A percentile compares a stretch with the other conserved stretches of the same genome.
Conservation (phyloP, 1,140 invertebrate species). For the Cyphomyrmex costatus region DNA sequence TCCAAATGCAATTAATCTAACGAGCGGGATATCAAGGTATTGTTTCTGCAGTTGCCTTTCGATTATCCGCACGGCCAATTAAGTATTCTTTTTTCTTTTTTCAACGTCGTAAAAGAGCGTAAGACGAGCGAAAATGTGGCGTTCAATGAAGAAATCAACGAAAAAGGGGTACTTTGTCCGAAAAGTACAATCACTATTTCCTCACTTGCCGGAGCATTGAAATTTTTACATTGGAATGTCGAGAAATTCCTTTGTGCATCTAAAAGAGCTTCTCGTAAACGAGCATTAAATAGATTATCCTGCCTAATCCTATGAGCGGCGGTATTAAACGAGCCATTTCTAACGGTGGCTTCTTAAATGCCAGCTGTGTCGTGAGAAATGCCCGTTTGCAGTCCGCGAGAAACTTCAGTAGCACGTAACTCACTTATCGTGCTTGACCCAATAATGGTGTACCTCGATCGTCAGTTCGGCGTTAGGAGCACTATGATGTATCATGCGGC, state of each 20-base stretch:
- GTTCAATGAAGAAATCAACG: not conserved
- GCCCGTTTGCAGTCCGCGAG: conserved; percentile 40
- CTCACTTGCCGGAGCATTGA: conserved; percentile 16
- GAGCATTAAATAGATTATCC: conserved; percentile 65
- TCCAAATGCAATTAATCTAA: conserved; percentile 59
- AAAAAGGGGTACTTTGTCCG: not conserved
- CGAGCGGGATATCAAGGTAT: conserved; percentile 12
- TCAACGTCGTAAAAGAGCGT: not conserved
- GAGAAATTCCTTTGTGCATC: conserved; percentile 36
- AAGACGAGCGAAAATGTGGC: conserved; percentile 44
- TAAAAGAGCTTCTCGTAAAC: conserved; percentile 50
- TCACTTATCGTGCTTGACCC: conserved; percentile 48
- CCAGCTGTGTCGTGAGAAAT: conserved; percentile 41
- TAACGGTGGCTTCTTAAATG: conserved; percentile 56
- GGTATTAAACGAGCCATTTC: conserved; percentile 68
- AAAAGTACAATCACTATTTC: conserved; percentile 16
- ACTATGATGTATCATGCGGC: conserved; percentile 45
- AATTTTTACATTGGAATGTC: conserved; percentile 52
- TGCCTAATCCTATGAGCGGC: conserved; percentile 55
- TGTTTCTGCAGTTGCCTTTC: conserved; percentile 7
- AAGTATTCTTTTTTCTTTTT: not conserved
- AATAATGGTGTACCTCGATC: conserved; percentile 52
- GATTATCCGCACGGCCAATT: not conserved
- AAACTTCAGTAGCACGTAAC: conserved; percentile 55
- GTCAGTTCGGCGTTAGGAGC: conserved; percentile 21